Percentiles rank a stretch among this genome's conserved stretches.
Conservation (phyloP, 2,888 invertebrate species). For the Eupithecia centaureata region DNA sequence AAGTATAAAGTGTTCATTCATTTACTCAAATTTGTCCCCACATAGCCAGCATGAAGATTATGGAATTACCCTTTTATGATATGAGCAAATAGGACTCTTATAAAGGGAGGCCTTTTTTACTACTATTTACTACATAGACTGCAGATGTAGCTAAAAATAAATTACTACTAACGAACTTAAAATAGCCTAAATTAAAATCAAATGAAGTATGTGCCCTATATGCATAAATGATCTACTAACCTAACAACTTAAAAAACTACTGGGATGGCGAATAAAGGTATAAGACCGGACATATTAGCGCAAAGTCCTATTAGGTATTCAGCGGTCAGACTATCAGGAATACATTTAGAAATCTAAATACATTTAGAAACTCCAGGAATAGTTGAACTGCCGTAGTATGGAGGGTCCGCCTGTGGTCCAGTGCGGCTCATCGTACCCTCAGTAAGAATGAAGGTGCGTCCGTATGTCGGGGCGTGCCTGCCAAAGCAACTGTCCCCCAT, state of each 20-base stretch:
- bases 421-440: slow-evolving; percentile 50
- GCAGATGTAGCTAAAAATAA: neutral
- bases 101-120: neutral
- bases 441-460: slow-evolving; percentile 53
- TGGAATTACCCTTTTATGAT: neutral
- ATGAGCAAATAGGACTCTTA: neutral
- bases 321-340: too few relatives aligned
- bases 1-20: too few relatives aligned
- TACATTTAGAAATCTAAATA: too few relatives aligned
- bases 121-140: neutral
- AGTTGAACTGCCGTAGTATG: slow-evolving; percentile 49
- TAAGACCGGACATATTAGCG: too few relatives aligned
- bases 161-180: neutral
- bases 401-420: slow-evolving; percentile 59
- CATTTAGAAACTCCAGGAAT: neutral
- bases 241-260: too few relatives aligned
- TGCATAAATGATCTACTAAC: too few relatives aligned
- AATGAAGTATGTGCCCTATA: too few relatives aligned
- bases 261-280: too few relatives aligned
- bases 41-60: too few relatives aligned
- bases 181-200: neutral
- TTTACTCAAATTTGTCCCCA: too few relatives aligned
- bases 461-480: slow-evolving; percentile 42
- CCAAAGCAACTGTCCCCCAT: slow-evolving; percentile 53
- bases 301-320: too few relatives aligned